A percentile compares a stretch with the other conserved stretches of the same genome.
These are phyloP conservation scores for Hippotragus niger DNA, from an alignment of 2,113 vertebrate species.

Conservation along the genomic window DNA sequence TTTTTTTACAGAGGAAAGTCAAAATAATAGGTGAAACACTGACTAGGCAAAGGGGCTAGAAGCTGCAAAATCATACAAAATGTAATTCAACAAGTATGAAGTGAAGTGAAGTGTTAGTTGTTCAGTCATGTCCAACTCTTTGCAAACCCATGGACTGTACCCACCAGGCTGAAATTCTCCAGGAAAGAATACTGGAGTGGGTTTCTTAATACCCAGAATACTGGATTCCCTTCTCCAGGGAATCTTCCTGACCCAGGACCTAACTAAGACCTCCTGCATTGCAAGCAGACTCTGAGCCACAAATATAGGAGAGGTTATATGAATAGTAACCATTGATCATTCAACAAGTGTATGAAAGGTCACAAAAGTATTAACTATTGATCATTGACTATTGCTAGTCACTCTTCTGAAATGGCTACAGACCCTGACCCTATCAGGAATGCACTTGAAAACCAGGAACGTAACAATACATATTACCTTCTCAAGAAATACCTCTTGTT, in stretches of 20 bases:
- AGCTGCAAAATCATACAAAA: not conserved
- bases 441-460: not conserved
- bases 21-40: not conserved
- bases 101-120: not conserved
- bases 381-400: not conserved
- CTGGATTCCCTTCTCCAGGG: not conserved
- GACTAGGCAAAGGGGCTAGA: not conserved
- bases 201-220: not conserved
- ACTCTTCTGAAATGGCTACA: not conserved
- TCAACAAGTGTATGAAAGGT: not conserved
- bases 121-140: not conserved
- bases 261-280: not conserved
- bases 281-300: not conserved
- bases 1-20: not conserved
- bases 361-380: not conserved
- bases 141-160: not conserved
- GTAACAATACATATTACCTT: not conserved
- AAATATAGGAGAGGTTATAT: not conserved
- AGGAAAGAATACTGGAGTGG: not conserved
- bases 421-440: not conserved
- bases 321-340: not conserved
- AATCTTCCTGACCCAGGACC: not conserved
- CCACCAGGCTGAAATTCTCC: not conserved
- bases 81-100: not conserved
- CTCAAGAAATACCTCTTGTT: not conserved